Conservation (phyloP, 2,888 invertebrate species). For the Serripes groenlandicus region DNA sequence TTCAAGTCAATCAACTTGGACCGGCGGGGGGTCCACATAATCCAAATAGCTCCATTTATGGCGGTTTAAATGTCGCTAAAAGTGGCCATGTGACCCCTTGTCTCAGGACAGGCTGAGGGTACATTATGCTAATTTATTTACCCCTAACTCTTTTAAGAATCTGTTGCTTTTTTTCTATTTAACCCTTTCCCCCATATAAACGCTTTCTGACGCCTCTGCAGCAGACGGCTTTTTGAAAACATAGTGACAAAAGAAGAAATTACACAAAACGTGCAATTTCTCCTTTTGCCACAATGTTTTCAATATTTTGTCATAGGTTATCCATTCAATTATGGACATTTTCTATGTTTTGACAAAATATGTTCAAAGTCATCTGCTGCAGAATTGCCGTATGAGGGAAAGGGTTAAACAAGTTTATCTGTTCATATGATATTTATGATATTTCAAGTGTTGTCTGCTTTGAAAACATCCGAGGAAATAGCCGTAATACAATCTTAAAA, state of each 20-base stretch:
- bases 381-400: too few relatives aligned
- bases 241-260: too few relatives aligned
- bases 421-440: background rate
- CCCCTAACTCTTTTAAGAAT: background rate
- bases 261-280: background rate
- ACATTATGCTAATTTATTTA: constrained; percentile 2
- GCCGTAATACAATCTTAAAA: background rate
- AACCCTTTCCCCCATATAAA: background rate
- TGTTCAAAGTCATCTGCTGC: too few relatives aligned
- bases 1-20: constrained; percentile 2
- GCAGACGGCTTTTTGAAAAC: background rate
- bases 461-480: too few relatives aligned
- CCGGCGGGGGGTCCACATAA: constrained; percentile 7
- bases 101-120: background rate
- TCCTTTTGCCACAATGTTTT: background rate
- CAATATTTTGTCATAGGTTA: too few relatives aligned
- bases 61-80: constrained; percentile 45
- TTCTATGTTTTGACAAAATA: too few relatives aligned
- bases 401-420: background rate
- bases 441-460: background rate
- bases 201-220: background rate
- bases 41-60: constrained; percentile 31
- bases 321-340: too few relatives aligned
- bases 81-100: constrained; percentile 41
- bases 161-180: background rate